Evolutionary conservation across 2,797 vertebrate species (phyloP), one percentile per base, ranked within the genome.

Genomic region (Microctenopoma lineatum): DNA sequence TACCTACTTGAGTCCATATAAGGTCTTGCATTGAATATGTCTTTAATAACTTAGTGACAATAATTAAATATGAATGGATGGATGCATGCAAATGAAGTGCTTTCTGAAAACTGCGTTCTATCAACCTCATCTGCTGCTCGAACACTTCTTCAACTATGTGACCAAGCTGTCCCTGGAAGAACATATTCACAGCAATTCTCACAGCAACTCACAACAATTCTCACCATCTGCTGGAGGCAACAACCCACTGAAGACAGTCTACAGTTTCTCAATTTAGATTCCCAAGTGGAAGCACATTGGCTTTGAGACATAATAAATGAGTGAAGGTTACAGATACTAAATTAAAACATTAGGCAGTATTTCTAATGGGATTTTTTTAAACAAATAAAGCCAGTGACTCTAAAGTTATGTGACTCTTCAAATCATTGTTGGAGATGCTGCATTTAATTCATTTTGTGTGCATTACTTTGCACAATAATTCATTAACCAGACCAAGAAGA

Each of bases 221-320:
- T 65, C 47, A 34, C 76, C 76, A 81, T 73, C 66, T 79, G 70
- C 45, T 59, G 50, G 7, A 38, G 15, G 34, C 38, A 55, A 1
- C 5, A 57, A 44, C 41, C 2, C 4, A 32, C 4, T 11, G 2
- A 27, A 7, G 13, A 15, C 18, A 3, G 55, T 39, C n/a, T 38
- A 15, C n/a, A 14, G 13, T 56, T 14, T 52, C 26, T 57, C 3
- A 13, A 46, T 61, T 38, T 36, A 53, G 21, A 52, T 10, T 21
- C 18, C 1, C 7, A 45, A n/a, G n/a, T 45, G 44, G 8, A n/a
- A 45, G n/a, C 16, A 18, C n/a, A 45, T 8, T 45, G 44, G 12
- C 1, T 38, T 11, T 4, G 14, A 21, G 0, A 44, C 10, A 46
- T 15, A 34, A 44, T 16, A 16, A n/a, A 21, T 51, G 1, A 26